These are phyloP conservation scores for Kryptopterus vitreolus DNA, from an alignment of 2,797 vertebrate species.

Conservation along the genomic window DNA sequence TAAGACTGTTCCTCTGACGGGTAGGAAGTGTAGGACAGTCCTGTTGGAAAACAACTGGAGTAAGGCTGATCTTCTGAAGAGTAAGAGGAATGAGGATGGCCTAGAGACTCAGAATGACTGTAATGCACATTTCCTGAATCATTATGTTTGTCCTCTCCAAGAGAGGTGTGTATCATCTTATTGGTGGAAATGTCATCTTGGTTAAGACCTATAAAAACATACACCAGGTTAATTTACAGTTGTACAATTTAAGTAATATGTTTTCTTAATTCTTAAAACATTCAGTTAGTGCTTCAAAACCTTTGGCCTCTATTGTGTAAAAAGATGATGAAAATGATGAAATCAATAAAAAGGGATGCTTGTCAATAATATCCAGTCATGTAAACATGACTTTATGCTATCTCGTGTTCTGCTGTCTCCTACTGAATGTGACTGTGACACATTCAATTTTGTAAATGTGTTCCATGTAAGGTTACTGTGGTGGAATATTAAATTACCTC, in stretches of 20 bases:
- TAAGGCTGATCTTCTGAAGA: slow-evolving; percentile 15
- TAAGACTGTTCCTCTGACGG: slow-evolving; percentile 8
- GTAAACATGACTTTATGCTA: background rate
- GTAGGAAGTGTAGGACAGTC: background rate
- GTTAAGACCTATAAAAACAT: slow-evolving; percentile 35
- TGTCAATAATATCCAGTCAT: background rate
- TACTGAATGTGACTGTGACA: background rate
- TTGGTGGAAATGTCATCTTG: background rate
- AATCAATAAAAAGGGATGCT: background rate
- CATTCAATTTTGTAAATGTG: background rate
- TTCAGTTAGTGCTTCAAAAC: background rate
- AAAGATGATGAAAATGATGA: background rate
- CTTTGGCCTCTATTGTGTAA: background rate
- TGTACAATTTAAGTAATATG: background rate
- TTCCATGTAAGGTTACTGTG: background rate
- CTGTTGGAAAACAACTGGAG: background rate
- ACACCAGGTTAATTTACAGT: background rate
- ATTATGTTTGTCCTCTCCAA: background rate
- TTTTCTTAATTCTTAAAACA: background rate
- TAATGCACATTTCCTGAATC: background rate
- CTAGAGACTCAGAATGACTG: slow-evolving; percentile 10
- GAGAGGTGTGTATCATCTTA: slow-evolving; percentile 10
- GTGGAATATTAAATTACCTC: slow-evolving; percentile 31
- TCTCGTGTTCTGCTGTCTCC: background rate
- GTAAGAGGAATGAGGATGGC: background rate